Base-by-base conservation (phyloP, 2,113 vertebrate species). In the Hypocryptadius cinnamomeus region DNA sequence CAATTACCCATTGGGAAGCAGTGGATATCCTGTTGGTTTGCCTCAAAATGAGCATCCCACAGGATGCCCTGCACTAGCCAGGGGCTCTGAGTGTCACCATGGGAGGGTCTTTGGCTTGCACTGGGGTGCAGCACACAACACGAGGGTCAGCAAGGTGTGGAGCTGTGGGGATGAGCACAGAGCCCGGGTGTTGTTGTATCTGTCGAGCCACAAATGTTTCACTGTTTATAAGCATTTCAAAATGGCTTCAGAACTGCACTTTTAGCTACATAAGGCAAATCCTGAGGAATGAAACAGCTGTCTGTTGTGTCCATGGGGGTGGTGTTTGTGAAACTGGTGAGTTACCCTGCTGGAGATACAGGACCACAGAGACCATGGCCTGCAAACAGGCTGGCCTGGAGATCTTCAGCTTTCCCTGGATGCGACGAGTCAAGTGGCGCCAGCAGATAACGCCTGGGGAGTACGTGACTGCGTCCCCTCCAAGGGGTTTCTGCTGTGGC, bases 101-200 rank as follows among this genome's bases (percentile, higher is more conserved):
- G 0, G 65, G 53, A 47, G 31, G 14, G 42, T 59, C 65, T 48
- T 73, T 33, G 42, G n/a, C 51, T 74, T 30, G 60, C 23, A 18
- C 44, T 21, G 4, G 15, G 28, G 15, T 31, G 17, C 20, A 72
- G 87, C 35, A 39, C 35, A 47, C 33, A 28, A 2, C 3, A 2
- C 8, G 22, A 1, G 2, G 1, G 50, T 28, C 9, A 1, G n/a
- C 0, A 5, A 66, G 20, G 27, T 42, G 40, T 6, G 12, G 35
- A 23, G 50, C 30, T n/a, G 15, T 11, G 44, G 33, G 54, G 45
- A 82, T 30, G 16, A 92, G 63, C 54, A 23, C 28, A 54, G 31
- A 50, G 44, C 28, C 14, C 0, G 1, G 9, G 10, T 31, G 17
- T 6, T 44, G 18, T 31, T 0, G 0, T 44, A 7, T 47, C n/a